A percentile compares a stretch with the other conserved stretches of the same genome.
phyloP scores from a whole-genome alignment of 2,113 vertebrate species.

The Ictalurus furcatus region DNA sequence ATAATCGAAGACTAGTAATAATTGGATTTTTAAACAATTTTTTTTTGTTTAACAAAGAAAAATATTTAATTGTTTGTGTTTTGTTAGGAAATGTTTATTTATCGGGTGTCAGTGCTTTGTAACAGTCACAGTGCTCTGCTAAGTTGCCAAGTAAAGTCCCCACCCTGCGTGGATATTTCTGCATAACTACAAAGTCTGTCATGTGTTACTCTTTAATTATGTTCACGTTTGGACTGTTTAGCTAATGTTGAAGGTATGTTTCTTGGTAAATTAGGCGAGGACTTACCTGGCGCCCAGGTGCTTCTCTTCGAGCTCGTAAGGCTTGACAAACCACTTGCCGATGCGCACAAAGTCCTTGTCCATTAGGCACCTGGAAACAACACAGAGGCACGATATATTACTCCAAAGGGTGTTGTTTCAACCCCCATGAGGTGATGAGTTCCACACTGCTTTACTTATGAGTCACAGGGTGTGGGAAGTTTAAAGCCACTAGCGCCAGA shows the following conservation, averaged over 20 bases:
- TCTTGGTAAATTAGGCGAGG: background rate
- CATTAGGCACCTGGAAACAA: slow-evolving; percentile 88
- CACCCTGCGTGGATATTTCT: background rate
- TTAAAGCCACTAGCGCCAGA: background rate
- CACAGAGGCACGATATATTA: background rate
- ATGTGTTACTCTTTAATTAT: background rate
- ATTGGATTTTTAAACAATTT: background rate
- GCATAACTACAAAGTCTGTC: background rate
- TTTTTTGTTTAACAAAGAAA: background rate
- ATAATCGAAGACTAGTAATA: background rate
- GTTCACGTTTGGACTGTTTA: background rate
- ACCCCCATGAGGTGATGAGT: background rate
- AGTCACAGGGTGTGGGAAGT: slow-evolving; percentile 13
- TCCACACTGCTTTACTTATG: slow-evolving; percentile 10
- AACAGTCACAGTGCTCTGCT: background rate
- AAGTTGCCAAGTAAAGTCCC: background rate
- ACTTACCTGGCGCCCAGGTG: slow-evolving; percentile 89
- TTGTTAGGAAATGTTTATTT: background rate
- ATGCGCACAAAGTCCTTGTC: slow-evolving; percentile 95
- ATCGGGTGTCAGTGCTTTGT: background rate
- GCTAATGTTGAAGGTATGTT: background rate
- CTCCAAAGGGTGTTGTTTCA: background rate
- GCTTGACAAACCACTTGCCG: slow-evolving; percentile 97
- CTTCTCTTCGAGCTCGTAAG: slow-evolving; percentile 91
- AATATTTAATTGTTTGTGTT: background rate